Evolutionary conservation across 2,888 invertebrate species (phyloP).

Genomic region (Stramonita haemastoma): DNA sequence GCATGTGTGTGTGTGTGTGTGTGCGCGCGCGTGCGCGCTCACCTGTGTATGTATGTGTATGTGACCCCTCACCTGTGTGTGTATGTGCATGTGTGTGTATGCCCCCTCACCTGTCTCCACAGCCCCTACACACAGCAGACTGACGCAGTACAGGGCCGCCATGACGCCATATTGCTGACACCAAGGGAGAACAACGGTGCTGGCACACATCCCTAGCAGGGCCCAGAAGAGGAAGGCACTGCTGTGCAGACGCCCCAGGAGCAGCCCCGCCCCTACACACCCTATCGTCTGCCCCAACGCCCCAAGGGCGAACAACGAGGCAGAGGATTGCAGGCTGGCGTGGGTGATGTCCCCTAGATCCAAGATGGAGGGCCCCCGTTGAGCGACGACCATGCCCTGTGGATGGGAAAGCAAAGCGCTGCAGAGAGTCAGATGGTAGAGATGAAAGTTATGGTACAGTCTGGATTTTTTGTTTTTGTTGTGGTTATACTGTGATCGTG

Average conservation of each 20-base stretch:
- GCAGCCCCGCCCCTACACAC: slow-evolving; percentile 7
- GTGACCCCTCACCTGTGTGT: slow-evolving; percentile 5
- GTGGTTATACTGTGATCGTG: neutral
- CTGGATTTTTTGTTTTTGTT: neutral
- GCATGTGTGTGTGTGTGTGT: no score
- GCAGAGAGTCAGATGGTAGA: neutral
- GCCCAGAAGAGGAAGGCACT: slow-evolving; percentile 80
- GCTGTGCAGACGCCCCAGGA: slow-evolving; percentile 81
- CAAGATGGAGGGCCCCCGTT: slow-evolving; percentile 38
- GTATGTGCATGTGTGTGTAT: no score
- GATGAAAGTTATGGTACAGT: neutral
- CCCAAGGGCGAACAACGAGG: slow-evolving; percentile 29
- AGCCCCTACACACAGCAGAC: slow-evolving; percentile 15
- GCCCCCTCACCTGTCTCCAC: slow-evolving; percentile 26
- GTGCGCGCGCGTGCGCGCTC: no score
- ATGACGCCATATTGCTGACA: neutral
- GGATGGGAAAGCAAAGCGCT: neutral
- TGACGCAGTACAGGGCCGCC: slow-evolving; percentile 25
- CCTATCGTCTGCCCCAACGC: slow-evolving; percentile 22
- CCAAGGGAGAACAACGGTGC: slow-evolving; percentile 14
- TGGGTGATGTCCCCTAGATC: slow-evolving; percentile 25
- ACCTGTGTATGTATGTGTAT: no score
- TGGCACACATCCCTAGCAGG: neutral
- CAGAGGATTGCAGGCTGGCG: neutral
- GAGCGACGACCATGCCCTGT: slow-evolving; percentile 25